Evolutionary conservation across 2,888 invertebrate genomes (phyloP).

Genomic region (Sarcophaga rosellei): DNA sequence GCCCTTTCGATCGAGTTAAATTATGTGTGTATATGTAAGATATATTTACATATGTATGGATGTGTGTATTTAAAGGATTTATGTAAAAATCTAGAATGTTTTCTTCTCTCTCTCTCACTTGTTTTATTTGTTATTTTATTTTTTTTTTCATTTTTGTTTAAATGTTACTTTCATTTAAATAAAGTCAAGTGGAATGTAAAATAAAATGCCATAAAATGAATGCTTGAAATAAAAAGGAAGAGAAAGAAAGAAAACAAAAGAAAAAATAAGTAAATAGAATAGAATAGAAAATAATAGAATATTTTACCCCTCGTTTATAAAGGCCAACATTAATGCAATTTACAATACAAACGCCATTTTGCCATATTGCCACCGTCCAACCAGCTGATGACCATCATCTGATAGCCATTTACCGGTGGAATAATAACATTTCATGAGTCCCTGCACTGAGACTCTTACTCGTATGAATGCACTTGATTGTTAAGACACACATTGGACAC

Average conservation of each 20-base stretch:
- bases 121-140: neutral
- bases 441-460: neutral
- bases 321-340: constrained; percentile 51
- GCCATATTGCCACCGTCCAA: neutral
- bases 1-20: neutral
- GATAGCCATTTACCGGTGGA: constrained; percentile 13
- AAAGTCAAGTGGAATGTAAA: constrained; percentile 1
- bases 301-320: constrained; percentile 1
- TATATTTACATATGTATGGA: neutral
- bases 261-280: constrained; percentile 13
- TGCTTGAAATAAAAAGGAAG: neutral
- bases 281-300: neutral
- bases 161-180: neutral
- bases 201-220: neutral
- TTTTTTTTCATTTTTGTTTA: constrained; percentile 3
- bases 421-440: neutral
- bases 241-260: neutral
- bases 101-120: too few species aligned
- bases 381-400: constrained; percentile 21
- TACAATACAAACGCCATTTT: constrained; percentile 38
- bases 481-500: too few species aligned
- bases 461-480: too few species aligned
- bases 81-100: neutral
- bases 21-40: neutral
- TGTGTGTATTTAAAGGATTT: constrained; percentile 37